Evolutionary conservation across 2,113 vertebrate genomes (phyloP), one percentile per base, ranked within the genome.

Genomic region (Sorex araneus): DNA sequence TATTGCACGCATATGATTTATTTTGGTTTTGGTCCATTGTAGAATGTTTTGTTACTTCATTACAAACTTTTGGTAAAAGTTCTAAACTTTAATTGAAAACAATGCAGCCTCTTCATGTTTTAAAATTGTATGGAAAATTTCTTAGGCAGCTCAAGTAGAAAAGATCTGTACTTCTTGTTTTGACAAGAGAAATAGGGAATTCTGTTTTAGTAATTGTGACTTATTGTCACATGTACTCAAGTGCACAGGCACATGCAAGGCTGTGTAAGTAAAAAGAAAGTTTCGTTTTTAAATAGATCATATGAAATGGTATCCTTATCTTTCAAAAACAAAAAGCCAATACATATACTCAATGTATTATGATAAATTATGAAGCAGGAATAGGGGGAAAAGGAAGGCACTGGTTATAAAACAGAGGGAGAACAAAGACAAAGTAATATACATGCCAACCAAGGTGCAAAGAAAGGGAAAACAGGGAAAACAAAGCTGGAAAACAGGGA

Each of bases 1-100:
- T 78, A 15, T 28, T 73, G 16, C n/a, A 25, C n/a, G n/a, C 36
- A 19, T 30, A 10, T 75, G 45, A 82, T 57, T 74, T 15, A 79
- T 84, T 84, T 71, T 92, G 91, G 30, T 19, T 25, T 80, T 57
- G 25, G 36, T 66, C 8, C 25, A 43, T 27, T 78, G 15, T 25
- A 86, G 54, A 85, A 45, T 60, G 74, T 13, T 19, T 94, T 89
- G 54, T 87, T 57, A 87, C 8, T 91, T 93, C 47, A 45, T 64
- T 81, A 64, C 1, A 89, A 90, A 85, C 54, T 69, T 54, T 77
- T 78, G 77, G 77, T 36, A 85, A 73, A 47, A 88, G 77, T 50
- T 64, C 9, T 64, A 64, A 64, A 7, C 60, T 18, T 25, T 88
- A 88, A 67, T 8, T 81, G 45, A 36, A 74, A 94, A 60, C 63